Conservation (phyloP, 2,888 invertebrate species). For the Drosophila anceps region DNA sequence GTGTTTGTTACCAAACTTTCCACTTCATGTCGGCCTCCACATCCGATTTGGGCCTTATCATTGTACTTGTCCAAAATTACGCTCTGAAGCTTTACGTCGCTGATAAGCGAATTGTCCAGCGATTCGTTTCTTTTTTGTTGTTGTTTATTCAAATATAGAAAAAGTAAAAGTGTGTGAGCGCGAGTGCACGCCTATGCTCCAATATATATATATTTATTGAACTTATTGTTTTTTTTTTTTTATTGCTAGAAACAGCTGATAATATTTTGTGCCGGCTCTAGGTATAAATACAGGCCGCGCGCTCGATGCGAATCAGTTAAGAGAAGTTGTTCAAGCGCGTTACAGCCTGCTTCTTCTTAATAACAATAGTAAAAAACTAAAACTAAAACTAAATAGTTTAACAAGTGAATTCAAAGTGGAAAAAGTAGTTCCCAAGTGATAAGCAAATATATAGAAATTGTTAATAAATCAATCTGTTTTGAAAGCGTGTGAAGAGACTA, state of each 20-base stretch:
- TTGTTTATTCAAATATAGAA: constrained; percentile 26
- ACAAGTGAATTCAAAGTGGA: constrained; percentile 13
- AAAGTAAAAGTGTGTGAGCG: constrained; percentile 53
- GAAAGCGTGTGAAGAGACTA: constrained; percentile 6
- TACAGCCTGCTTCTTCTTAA: constrained; percentile 24
- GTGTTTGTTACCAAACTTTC: constrained; percentile 19
- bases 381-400: constrained; percentile 1
- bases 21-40: constrained; percentile 19
- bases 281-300: constrained; percentile 70
- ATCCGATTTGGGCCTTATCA: constrained; percentile 39
- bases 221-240: constrained; percentile 11
- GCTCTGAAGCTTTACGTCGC: constrained; percentile 13
- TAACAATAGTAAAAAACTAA: not conserved
- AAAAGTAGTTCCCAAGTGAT: constrained; percentile 5
- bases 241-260: constrained; percentile 58
- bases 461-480: constrained; percentile 3
- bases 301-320: constrained; percentile 56
- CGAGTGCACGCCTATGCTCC: constrained; percentile 23
- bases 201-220: not conserved
- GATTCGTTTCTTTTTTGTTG: constrained; percentile 18
- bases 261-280: constrained; percentile 40
- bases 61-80: constrained; percentile 33
- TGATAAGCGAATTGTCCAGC: constrained; percentile 46
- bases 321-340: constrained; percentile 53
- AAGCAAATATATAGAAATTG: not conserved